Evolutionary conservation across 2,888 invertebrate species (phyloP).

Genomic region (Cyrtodaria siliqua): DNA sequence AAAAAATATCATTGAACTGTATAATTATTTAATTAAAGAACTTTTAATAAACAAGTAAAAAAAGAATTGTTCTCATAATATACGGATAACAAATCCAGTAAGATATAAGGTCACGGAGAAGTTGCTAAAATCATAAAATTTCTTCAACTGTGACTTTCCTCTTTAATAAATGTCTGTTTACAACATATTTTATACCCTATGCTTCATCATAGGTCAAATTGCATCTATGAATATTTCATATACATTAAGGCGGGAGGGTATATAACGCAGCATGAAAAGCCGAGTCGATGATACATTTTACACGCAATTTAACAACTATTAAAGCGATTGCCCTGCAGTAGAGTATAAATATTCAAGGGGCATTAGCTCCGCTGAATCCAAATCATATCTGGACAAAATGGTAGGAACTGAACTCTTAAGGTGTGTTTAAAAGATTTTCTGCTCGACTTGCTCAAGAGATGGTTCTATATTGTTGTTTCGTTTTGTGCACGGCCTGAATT

Average conservation of each 20-base stretch:
- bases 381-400: slow-evolving; percentile 5
- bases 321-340: background rate
- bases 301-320: slow-evolving; percentile 4
- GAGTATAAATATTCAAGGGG: background rate
- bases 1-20: no score
- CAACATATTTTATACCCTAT: no score
- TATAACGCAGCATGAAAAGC: no score
- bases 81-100: no score
- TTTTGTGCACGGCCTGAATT: background rate
- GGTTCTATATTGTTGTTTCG: background rate
- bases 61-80: no score
- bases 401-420: background rate
- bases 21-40: no score
- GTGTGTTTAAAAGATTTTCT: background rate
- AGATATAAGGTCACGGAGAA: no score
- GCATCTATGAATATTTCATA: slow-evolving; percentile 5
- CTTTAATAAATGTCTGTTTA: no score
- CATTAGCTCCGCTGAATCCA: background rate
- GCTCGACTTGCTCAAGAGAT: background rate
- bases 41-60: no score
- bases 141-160: no score
- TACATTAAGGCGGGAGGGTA: background rate
- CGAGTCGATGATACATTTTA: background rate
- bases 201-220: no score
- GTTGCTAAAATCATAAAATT: no score